Evolutionary conservation across 2,797 vertebrate species (phyloP).

Genomic region (Semotilus atromaculatus): DNA sequence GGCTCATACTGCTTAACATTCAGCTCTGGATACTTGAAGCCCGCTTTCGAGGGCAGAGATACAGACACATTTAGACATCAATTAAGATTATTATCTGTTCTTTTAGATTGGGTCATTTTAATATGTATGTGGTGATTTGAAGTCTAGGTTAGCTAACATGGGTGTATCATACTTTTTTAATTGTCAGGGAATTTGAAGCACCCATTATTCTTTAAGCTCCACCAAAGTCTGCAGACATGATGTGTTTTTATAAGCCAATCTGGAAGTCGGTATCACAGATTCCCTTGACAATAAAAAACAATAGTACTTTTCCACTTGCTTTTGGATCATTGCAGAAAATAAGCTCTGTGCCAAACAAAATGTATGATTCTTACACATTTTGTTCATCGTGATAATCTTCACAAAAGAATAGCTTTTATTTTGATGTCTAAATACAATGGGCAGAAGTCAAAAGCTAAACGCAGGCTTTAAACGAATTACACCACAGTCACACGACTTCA

Average conservation of each 20-base stretch:
- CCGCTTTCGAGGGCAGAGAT: background rate
- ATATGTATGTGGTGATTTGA: background rate
- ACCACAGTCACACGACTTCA: background rate
- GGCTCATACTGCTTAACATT: background rate
- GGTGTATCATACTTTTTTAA: background rate
- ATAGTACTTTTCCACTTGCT: background rate
- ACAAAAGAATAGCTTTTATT: background rate
- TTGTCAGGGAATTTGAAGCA: background rate
- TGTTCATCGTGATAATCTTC: background rate
- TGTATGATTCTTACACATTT: background rate
- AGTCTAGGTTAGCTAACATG: background rate
- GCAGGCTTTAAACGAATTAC: background rate
- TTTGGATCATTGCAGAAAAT: background rate
- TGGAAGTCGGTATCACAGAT: background rate
- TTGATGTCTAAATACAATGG: background rate
- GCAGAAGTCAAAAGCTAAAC: background rate
- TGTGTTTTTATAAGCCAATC: background rate
- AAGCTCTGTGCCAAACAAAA: background rate
- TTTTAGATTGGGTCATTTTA: constrained; percentile 12
- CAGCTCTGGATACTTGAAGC: background rate
- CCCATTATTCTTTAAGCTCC: background rate
- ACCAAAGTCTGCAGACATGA: background rate
- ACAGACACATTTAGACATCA: background rate
- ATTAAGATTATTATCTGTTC: constrained; percentile 37
- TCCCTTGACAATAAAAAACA: background rate